phyloP scores from a whole-genome alignment of 2,797 vertebrate genomes.

The Manis javanica region DNA sequence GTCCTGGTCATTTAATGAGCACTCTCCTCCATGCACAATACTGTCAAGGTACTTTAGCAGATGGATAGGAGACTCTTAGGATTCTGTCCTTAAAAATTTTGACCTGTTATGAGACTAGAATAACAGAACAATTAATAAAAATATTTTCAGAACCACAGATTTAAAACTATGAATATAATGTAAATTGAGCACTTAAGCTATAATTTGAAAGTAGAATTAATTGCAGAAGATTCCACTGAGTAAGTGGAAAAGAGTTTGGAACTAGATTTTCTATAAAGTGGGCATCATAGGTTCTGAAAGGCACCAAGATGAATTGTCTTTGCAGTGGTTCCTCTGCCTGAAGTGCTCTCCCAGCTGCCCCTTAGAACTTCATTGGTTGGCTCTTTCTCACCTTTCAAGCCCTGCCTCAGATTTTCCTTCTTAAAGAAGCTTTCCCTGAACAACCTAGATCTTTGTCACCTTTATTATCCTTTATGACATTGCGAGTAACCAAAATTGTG shows the following conservation, averaged over 20 bases:
- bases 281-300: not conserved
- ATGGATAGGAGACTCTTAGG: slow-evolving; percentile 26
- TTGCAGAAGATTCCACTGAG: not conserved
- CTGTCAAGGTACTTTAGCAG: not conserved
- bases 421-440: slow-evolving; percentile 2
- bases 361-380: not conserved
- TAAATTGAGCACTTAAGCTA: not conserved
- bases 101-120: not conserved
- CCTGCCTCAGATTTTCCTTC: not conserved
- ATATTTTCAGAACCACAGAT: slow-evolving; percentile 17
- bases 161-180: not conserved
- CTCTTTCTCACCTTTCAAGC: not conserved
- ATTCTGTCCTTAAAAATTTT: not conserved
- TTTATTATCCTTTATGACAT: not conserved
- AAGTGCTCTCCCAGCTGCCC: not conserved
- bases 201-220: slow-evolving; percentile 21
- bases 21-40: not conserved
- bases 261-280: slow-evolving; percentile 33
- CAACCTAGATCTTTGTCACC: not conserved
- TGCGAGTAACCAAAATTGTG: slow-evolving; percentile 11
- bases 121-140: not conserved
- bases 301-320: slow-evolving; percentile 36
- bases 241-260: not conserved
- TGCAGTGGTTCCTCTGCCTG: slow-evolving; percentile 18
- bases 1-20: not conserved